Evolutionary conservation across 2,797 vertebrate species (phyloP), one percentile per base, ranked within the genome.

Genomic region (Hydrophis major): DNA sequence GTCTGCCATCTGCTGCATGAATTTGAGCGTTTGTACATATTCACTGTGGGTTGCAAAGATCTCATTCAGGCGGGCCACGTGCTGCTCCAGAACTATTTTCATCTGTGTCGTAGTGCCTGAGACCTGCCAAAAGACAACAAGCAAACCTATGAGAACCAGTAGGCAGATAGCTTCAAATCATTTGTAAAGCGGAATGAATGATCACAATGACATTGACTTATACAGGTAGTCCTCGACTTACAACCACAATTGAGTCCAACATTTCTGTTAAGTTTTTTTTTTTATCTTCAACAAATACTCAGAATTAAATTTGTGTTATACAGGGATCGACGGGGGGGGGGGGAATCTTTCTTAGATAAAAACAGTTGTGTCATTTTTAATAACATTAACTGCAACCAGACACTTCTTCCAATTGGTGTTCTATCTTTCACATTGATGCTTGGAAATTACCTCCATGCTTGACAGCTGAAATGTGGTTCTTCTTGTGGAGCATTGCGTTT

Each of bases 31-130:
- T 96, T 98, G 98, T 63, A 98, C 95, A 87, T 98, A 99, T 89
- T 99, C 98, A 0, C 96, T 53, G n/a, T 97, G 97, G 0, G 97
- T 3, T 0, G 99, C 98, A 50, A 99, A 98, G 94, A 99, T 98
- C 97, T 99, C 99, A 12, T 98, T 98, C 94, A 99, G 97, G 6
- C 98, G 98, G 0, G 96, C 98, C 96, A 99, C 96, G 96, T 99
- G 98, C 95, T 98, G 98, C 92, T 98, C 98, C 69, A 99, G 95
- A 66, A 96, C 97, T 12, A 96, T 96, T 93, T 97, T 96, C 97
- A 99, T 98, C 93, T 97, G 98, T 92, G 94, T 96, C 6, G 97
- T 95, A 60, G 98, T 98, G 90, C 96, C 96, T 0, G 96, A 96
- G 1, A 99, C 98, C 99, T 99, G 94, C 0, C 13, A 37, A 91